Conservation (phyloP, 2,888 invertebrate genomes). For the Plebejus argus region DNA sequence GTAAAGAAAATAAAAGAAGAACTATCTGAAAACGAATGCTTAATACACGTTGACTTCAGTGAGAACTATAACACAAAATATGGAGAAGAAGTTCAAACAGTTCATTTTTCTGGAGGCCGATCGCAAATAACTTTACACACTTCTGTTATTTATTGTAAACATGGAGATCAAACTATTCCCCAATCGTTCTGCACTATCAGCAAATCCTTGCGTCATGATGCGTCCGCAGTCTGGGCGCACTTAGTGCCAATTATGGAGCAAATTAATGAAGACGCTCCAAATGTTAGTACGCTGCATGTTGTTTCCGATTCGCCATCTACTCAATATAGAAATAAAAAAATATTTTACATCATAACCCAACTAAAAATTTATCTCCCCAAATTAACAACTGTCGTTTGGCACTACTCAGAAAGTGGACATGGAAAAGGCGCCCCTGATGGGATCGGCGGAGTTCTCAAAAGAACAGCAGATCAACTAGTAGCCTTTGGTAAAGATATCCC, state of each 20-base stretch:
- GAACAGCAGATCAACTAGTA: conserved; percentile 8
- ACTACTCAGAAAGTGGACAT: conserved; percentile 5
- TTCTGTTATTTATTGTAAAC: conserved; percentile 20
- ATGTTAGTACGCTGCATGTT: not conserved
- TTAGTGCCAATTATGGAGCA: conserved; percentile 22
- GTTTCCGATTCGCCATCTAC: conserved; percentile 1
- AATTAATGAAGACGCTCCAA: not conserved
- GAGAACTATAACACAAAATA: conserved; percentile 22
- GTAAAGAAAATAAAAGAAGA: no score
- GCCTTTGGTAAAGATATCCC: not conserved
- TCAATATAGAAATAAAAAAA: conserved; percentile 11
- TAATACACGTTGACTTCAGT: conserved; percentile 20
- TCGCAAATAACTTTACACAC: conserved; percentile 28
- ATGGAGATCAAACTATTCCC: not conserved
- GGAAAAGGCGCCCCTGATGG: conserved; percentile 16
- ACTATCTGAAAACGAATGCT: not conserved
- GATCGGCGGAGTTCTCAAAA: conserved; percentile 11
- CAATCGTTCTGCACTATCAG: conserved; percentile 15
- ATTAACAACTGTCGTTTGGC: not conserved
- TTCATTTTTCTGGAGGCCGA: conserved; percentile 16
- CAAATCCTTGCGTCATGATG: conserved; percentile 15
- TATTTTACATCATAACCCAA: conserved; percentile 17
- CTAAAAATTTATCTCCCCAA: not conserved
- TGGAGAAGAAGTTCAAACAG: conserved; percentile 8
- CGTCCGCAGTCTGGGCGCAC: conserved; percentile 22